Evolutionary conservation across 2,888 invertebrate genomes (phyloP).

Genomic region (Myathropa florea): DNA sequence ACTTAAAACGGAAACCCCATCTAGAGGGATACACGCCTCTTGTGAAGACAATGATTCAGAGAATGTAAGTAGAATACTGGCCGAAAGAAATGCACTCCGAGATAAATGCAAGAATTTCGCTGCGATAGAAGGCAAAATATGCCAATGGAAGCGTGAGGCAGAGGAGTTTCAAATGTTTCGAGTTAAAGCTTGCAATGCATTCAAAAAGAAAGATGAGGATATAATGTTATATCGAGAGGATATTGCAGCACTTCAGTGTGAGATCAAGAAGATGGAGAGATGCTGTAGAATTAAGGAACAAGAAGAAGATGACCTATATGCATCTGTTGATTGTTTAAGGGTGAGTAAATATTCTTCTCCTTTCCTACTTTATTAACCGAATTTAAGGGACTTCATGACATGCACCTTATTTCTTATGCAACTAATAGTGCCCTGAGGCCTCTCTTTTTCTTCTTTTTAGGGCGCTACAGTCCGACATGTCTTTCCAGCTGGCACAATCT

Average conservation of each 20-base stretch:
- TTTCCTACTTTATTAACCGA: neutral
- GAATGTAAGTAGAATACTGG: slow-evolving; percentile 73
- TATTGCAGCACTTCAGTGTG: slow-evolving; percentile 70
- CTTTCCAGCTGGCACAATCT: too few relatives aligned
- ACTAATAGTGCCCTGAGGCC: too few relatives aligned
- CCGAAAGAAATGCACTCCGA: slow-evolving; percentile 72
- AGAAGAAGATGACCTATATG: slow-evolving; percentile 5
- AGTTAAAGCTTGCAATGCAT: slow-evolving; percentile 12
- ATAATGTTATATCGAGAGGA: slow-evolving; percentile 68
- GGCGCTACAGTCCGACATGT: too few relatives aligned
- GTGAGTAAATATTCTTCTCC: slow-evolving; percentile 12
- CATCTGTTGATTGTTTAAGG: slow-evolving; percentile 21
- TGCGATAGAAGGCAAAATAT: slow-evolving; percentile 28
- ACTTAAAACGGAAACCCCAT: slow-evolving; percentile 42
- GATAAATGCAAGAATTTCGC: slow-evolving; percentile 44
- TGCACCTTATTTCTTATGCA: too few relatives aligned
- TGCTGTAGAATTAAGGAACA: slow-evolving; percentile 62
- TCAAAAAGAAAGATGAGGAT: slow-evolving; percentile 48
- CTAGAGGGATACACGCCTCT: slow-evolving; percentile 6
- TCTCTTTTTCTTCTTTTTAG: too few relatives aligned
- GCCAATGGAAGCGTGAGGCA: slow-evolving; percentile 72
- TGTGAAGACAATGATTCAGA: slow-evolving; percentile 72
- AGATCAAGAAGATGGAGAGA: slow-evolving; percentile 61
- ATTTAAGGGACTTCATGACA: neutral
- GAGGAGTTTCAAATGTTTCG: slow-evolving; percentile 73